Conservation (phyloP, 2,113 vertebrate species). For the Probosciger aterrimus region DNA sequence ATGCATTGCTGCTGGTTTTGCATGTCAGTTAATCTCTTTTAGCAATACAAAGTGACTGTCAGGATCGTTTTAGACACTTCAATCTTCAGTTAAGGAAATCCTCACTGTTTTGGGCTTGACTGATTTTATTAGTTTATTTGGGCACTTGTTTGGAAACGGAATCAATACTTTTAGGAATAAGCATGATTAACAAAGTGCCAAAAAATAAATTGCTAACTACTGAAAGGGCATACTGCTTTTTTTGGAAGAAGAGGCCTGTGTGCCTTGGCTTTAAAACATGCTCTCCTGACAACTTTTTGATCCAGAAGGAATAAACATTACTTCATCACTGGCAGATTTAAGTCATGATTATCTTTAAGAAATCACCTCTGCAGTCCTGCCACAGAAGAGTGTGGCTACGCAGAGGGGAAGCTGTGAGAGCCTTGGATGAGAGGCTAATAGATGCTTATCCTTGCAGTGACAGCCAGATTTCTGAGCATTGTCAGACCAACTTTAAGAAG, state of each 20-base stretch:
- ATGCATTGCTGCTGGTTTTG: not conserved
- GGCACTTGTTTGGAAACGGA: not conserved
- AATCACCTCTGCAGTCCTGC: not conserved
- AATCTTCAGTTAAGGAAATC: not conserved
- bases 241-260: not conserved
- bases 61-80: not conserved
- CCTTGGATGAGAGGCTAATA: not conserved
- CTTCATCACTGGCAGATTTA: not conserved
- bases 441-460: not conserved
- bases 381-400: not conserved
- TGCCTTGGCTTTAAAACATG: not conserved
- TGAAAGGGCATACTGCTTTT: not conserved
- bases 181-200: not conserved
- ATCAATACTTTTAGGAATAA: not conserved
- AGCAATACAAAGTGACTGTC: not conserved
- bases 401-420: not conserved
- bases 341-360: not conserved
- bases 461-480: not conserved
- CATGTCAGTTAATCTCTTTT: not conserved
- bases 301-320: not conserved
- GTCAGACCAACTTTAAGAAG: not conserved
- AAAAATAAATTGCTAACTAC: not conserved
- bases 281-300: not conserved
- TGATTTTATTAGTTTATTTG: not conserved
- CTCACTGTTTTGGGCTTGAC: not conserved